Percentiles rank a stretch among this genome's conserved stretches.
phyloP scores from a whole-genome alignment of 1,140 invertebrate genomes.

The Branchinecta lynchi region DNA sequence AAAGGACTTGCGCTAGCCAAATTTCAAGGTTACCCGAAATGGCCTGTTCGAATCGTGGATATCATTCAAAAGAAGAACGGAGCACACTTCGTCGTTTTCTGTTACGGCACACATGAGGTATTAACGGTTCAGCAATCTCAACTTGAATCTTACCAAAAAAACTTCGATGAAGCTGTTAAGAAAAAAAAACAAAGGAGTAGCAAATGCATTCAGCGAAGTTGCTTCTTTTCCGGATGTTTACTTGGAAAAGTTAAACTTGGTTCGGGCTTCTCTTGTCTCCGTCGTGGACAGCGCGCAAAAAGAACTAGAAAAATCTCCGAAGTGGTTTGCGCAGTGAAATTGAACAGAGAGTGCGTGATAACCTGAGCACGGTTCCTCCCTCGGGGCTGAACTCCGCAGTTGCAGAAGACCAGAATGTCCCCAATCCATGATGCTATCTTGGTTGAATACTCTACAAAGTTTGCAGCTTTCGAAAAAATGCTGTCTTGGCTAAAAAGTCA shows the following conservation, averaged over 20 bases:
- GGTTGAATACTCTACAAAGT: no score
- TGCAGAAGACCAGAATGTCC: no score
- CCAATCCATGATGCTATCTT: no score
- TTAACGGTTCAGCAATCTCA: background rate
- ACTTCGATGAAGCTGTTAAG: no score
- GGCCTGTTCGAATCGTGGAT: constrained; percentile 5
- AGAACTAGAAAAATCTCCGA: constrained; percentile 11
- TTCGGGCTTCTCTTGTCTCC: background rate
- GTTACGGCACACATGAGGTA: background rate
- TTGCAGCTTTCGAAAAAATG: no score
- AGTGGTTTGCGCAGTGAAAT: background rate
- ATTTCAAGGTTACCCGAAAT: no score
- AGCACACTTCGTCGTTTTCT: constrained; percentile 3
- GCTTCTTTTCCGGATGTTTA: background rate
- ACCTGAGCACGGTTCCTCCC: background rate
- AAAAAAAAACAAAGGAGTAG: background rate
- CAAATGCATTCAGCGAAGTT: constrained; percentile 2
- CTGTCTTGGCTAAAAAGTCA: no score
- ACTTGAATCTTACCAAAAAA: constrained; percentile 1
- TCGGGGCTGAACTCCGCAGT: no score
- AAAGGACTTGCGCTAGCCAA: no score
- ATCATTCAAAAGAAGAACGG: background rate
- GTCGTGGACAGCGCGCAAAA: background rate
- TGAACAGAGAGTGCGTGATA: background rate
- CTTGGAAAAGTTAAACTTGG: background rate